These are phyloP conservation scores for Tetanocera ferruginea DNA, from an alignment of 2,888 invertebrate species.

Conservation along the genomic window DNA sequence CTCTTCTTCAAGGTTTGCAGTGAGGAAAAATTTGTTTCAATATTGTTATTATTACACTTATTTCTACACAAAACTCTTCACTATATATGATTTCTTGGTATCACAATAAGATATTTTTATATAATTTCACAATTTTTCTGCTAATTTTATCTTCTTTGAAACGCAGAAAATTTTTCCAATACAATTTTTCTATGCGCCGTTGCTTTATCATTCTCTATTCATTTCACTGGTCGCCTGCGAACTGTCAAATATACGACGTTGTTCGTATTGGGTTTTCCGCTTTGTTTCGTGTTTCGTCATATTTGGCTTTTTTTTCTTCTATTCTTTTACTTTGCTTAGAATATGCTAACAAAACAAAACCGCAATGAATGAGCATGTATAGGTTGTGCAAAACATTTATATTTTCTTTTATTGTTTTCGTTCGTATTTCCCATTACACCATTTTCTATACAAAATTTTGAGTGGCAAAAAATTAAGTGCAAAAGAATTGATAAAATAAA, in stretches of 20 bases:
- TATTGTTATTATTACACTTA: not conserved
- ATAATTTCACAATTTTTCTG: constrained; percentile 15
- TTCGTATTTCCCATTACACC: constrained; percentile 17
- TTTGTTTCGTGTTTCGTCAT: not conserved
- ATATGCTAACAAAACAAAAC: constrained; percentile 4
- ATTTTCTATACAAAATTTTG: constrained; percentile 14
- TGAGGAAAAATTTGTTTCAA: not conserved
- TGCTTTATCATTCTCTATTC: not conserved
- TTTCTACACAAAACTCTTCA: not conserved
- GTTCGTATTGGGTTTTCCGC: not conserved
- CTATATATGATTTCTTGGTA: not conserved
- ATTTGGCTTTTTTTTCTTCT: not conserved
- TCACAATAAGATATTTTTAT: not conserved
- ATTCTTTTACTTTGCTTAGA: not conserved
- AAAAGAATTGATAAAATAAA: not conserved
- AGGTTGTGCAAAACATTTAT: not conserved
- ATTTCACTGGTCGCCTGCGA: not conserved
- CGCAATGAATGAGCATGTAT: not conserved
- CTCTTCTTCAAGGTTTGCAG: not conserved
- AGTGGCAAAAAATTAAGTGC: not conserved
- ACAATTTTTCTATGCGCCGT: not conserved
- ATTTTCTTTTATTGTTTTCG: constrained; percentile 9
- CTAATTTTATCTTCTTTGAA: not conserved
- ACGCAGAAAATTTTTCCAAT: not conserved
- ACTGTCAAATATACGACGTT: constrained; percentile 4